Percentiles rank a stretch among this genome's conserved stretches.
These are phyloP conservation scores for Puffinus mauretanicus DNA, from an alignment of 2,113 vertebrate genomes.

Conservation along the genomic window DNA sequence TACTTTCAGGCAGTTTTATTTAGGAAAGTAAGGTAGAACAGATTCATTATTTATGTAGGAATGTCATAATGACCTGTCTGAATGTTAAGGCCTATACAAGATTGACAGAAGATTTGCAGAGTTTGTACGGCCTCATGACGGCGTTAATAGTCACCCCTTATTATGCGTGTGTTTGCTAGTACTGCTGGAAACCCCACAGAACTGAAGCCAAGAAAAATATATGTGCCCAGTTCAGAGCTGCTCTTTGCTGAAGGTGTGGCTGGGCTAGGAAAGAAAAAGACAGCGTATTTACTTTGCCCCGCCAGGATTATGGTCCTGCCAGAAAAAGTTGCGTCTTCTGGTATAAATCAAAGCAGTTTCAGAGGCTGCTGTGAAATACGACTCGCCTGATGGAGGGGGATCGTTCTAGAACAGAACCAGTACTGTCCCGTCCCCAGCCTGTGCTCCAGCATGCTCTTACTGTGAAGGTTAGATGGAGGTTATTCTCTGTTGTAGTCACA, in stretches of 20 bases:
- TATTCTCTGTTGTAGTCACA: background rate
- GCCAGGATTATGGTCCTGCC: background rate
- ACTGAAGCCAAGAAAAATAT: background rate
- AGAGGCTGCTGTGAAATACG: background rate
- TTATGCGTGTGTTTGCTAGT: background rate
- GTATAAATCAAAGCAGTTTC: background rate
- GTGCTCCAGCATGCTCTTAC: background rate
- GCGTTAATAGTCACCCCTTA: background rate
- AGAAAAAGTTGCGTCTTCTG: background rate
- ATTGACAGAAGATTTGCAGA: background rate
- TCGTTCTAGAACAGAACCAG: background rate
- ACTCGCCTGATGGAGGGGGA: background rate
- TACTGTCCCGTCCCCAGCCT: background rate
- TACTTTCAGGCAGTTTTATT: background rate
- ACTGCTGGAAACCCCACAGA: background rate
- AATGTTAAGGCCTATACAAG: background rate
- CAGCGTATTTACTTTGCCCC: background rate
- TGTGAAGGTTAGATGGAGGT: background rate
- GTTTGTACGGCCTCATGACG: accelerated
- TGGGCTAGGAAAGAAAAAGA: background rate
- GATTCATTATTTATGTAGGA: background rate
- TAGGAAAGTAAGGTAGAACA: background rate
- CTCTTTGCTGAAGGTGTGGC: background rate
- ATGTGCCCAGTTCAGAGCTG: background rate
- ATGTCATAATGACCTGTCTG: background rate